Percentiles rank a stretch among this genome's conserved stretches.
Conservation (phyloP, 2,113 vertebrate species). For the Pelusios castaneus region DNA sequence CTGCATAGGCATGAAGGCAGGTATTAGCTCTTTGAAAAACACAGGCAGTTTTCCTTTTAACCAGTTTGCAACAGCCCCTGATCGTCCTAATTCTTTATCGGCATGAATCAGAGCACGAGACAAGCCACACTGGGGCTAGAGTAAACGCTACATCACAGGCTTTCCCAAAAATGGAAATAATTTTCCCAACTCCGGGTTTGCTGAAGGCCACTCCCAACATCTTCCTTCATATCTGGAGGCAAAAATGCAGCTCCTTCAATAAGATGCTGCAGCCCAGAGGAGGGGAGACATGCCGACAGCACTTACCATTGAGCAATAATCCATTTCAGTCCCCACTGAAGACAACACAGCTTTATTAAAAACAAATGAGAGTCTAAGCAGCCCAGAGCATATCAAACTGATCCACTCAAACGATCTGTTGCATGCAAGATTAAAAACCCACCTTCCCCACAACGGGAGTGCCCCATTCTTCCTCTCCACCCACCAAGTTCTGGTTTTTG, state of each 20-base stretch:
- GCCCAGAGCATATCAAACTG: neutral
- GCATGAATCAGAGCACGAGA: neutral
- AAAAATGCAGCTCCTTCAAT: neutral
- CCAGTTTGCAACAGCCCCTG: neutral
- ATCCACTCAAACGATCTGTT: neutral
- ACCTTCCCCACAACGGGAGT: neutral
- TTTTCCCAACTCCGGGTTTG: neutral
- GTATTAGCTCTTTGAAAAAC: neutral
- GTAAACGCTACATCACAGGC: neutral
- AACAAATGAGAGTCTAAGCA: neutral
- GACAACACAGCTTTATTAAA: neutral
- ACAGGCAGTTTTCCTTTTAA: neutral
- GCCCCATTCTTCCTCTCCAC: neutral
- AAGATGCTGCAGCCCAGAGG: neutral
- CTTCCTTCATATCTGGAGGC: neutral
- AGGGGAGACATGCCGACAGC: neutral
- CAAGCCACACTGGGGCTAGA: neutral
- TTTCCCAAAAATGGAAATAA: conserved; percentile 35
- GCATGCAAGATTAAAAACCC: neutral
- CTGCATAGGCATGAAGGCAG: neutral
- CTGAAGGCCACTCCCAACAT: neutral
- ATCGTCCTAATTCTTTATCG: neutral
- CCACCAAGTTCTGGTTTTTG: neutral
- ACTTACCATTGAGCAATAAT: neutral
- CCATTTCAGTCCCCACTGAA: neutral